These are phyloP conservation scores for Saguinus imperator DNA, from an alignment of 2,113 vertebrate genomes.

Conservation along the genomic window DNA sequence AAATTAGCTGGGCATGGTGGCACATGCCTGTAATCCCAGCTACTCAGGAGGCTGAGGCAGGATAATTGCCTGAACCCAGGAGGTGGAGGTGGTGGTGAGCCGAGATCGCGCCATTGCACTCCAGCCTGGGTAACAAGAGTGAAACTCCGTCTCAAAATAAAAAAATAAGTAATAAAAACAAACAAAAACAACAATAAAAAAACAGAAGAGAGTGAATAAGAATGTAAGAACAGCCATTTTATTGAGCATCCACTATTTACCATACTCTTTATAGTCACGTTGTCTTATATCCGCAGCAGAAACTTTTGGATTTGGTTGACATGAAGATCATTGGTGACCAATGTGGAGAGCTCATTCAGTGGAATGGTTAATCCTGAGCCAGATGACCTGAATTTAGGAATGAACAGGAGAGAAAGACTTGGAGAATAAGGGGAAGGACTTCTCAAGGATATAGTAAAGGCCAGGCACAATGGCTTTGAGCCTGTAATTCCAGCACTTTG, in stretches of 20 bases:
- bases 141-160: too few relatives aligned
- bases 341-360: not conserved
- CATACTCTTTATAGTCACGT: not conserved
- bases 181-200: not conserved
- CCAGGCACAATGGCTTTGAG: not conserved
- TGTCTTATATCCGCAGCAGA: not conserved
- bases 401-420: not conserved
- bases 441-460: slow-evolving; percentile 1
- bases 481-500: not conserved
- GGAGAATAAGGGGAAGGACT: not conserved
- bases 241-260: not conserved
- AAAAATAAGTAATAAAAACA: too few relatives aligned
- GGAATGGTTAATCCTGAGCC: not conserved
- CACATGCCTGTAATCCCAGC: too few relatives aligned
- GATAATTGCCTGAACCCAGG: too few relatives aligned
- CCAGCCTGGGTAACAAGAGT: too few relatives aligned
- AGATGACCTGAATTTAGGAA: not conserved
- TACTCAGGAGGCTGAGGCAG: too few relatives aligned
- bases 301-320: not conserved
- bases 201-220: not conserved
- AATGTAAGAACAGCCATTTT: not conserved
- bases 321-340: not conserved
- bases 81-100: too few relatives aligned
- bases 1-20: too few relatives aligned
- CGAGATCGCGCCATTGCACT: too few relatives aligned